A percentile compares a stretch with the other conserved stretches of the same genome.
phyloP scores from a whole-genome alignment of 2,888 invertebrate genomes.

The Actias luna region DNA sequence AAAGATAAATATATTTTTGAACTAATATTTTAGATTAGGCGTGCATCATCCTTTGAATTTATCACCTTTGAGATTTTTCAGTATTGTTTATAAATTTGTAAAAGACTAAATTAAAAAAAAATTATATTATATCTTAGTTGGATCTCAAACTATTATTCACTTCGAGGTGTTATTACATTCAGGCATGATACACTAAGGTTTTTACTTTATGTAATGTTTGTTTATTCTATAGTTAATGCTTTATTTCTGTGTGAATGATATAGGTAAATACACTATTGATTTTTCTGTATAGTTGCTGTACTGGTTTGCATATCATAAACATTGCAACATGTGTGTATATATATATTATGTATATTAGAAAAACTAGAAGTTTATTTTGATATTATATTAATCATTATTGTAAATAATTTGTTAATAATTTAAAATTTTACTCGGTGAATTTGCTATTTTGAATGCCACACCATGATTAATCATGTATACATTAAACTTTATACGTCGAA shows the following conservation, averaged over 20 bases:
- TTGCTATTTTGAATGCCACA: constrained; percentile 45
- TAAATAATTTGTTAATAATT: neutral
- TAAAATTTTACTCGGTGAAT: constrained; percentile 10
- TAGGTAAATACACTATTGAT: too few relatives aligned
- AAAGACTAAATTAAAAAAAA: too few relatives aligned
- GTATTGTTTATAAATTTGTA: neutral
- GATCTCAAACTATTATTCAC: too few relatives aligned
- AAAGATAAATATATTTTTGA: neutral
- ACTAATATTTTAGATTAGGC: neutral
- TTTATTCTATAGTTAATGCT: neutral
- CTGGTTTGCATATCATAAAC: constrained; percentile 1
- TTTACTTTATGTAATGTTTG: neutral
- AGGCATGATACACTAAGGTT: too few relatives aligned
- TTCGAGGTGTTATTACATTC: too few relatives aligned
- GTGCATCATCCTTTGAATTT: neutral
- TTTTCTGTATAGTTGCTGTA: neutral
- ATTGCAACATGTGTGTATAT: too few relatives aligned
- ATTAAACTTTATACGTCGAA: constrained; percentile 68
- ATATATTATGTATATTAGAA: too few relatives aligned
- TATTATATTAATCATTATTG: neutral
- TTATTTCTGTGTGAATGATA: neutral
- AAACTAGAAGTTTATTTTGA: too few relatives aligned
- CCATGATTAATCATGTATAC: constrained; percentile 60
- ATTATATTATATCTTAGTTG: too few relatives aligned
- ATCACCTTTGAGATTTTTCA: neutral